Percentiles rank a stretch among this genome's conserved stretches.
Evolutionary conservation across 2,113 vertebrate genomes (phyloP).

Genomic region (Bubo blakistoni): DNA sequence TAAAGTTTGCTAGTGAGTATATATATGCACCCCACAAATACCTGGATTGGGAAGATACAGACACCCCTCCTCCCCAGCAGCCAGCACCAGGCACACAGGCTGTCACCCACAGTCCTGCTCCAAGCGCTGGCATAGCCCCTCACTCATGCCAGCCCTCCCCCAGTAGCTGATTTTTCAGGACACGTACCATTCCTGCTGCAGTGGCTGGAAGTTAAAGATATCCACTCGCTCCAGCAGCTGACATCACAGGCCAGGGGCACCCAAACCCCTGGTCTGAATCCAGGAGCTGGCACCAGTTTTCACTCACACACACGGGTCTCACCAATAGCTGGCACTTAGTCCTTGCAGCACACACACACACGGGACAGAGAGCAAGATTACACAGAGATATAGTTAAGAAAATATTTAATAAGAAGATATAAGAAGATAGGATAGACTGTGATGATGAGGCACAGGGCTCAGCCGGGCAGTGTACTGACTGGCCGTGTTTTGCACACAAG

Average conservation of each 20-base stretch:
- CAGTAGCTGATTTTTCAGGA: not conserved
- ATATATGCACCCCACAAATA: rapidly evolving
- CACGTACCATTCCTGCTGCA: not conserved
- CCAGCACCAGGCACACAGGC: too few relatives aligned
- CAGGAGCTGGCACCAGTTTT: not conserved
- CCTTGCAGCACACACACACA: not conserved
- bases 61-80: not conserved
- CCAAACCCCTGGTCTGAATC: not conserved
- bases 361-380: not conserved
- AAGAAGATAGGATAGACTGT: not conserved
- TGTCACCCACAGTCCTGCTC: not conserved
- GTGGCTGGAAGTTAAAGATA: not conserved
- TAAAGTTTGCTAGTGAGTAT: not conserved
- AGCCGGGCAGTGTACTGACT: not conserved
- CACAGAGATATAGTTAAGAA: not conserved
- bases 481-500: not conserved
- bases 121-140: not conserved
- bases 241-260: not conserved
- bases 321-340: not conserved
- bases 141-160: not conserved
- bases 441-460: not conserved
- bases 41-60: too few relatives aligned
- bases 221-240: not conserved
- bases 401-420: not conserved
- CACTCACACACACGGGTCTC: not conserved